A percentile compares a stretch with the other conserved stretches of the same genome.
These are phyloP conservation scores for Contarinia nasturtii DNA, from an alignment of 1,140 invertebrate species.

Conservation along the genomic window DNA sequence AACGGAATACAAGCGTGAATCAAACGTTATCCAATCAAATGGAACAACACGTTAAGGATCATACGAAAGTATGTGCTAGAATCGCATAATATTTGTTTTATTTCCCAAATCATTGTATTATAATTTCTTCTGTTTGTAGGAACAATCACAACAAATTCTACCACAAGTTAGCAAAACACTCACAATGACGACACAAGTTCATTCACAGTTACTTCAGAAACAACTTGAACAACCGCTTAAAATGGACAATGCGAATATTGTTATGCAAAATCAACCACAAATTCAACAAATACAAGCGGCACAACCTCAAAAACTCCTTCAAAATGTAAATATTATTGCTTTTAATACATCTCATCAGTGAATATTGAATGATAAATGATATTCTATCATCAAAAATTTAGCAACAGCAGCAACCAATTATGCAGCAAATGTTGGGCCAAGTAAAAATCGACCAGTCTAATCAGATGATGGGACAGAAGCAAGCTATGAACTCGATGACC, in stretches of 20 bases:
- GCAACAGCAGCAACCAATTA: background rate
- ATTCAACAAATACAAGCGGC: background rate
- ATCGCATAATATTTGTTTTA: too few species aligned
- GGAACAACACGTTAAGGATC: too few species aligned
- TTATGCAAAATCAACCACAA: background rate
- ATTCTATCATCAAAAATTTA: too few species aligned
- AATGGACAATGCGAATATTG: background rate
- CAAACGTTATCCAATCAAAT: too few species aligned
- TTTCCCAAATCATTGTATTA: too few species aligned
- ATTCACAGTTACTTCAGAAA: background rate
- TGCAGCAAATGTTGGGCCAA: conserved; percentile 3
- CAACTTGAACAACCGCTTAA: background rate
- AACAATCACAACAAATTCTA: conserved; percentile 6
- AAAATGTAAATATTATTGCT: background rate
- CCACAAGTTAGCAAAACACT: background rate
- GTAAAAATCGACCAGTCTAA: conserved; percentile 9
- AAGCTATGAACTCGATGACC: conserved; percentile 21
- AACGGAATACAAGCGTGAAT: background rate
- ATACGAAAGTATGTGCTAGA: too few species aligned
- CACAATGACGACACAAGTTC: background rate
- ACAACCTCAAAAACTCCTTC: background rate
- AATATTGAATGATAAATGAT: background rate
- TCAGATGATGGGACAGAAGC: conserved; percentile 18
- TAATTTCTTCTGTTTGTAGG: too few species aligned
- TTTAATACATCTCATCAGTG: background rate